Percentiles rank a stretch among this genome's conserved stretches.
Conservation (phyloP, 2,888 invertebrate species). For the Drosophila gaucha region DNA sequence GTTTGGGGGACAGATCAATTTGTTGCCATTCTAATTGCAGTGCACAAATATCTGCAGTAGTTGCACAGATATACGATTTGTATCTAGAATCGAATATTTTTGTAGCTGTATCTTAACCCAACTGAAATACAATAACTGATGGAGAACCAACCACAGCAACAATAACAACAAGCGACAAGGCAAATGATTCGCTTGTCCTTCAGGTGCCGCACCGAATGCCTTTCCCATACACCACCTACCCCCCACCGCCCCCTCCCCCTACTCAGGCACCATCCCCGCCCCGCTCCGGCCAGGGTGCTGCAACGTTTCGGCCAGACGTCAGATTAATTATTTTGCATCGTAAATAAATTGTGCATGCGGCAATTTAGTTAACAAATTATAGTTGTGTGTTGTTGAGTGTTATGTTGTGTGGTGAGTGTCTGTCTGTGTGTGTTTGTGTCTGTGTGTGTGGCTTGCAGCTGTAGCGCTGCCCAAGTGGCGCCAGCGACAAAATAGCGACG, state of each 20-base stretch:
- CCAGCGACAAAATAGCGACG: constrained; percentile 39
- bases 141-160: constrained; percentile 10
- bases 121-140: constrained; percentile 38
- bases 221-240: constrained; percentile 15
- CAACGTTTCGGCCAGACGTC: constrained; percentile 27
- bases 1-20: background rate
- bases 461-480: constrained; percentile 48
- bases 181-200: constrained; percentile 50
- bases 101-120: constrained; percentile 12
- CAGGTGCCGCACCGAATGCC: constrained; percentile 48
- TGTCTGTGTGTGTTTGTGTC: constrained; percentile 2
- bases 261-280: background rate
- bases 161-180: constrained; percentile 11
- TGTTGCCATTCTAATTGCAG: constrained; percentile 51
- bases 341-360: constrained; percentile 65
- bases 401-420: constrained; percentile 9
- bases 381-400: constrained; percentile 21
- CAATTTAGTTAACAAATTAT: constrained; percentile 68
- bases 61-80: constrained; percentile 11
- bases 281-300: background rate
- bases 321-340: constrained; percentile 67
- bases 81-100: background rate
- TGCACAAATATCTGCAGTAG: constrained; percentile 16
- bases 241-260: background rate
- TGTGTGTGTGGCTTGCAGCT: constrained; percentile 21